These are phyloP conservation scores for Chloromyia formosa DNA, from an alignment of 2,888 invertebrate genomes.

Conservation along the genomic window DNA sequence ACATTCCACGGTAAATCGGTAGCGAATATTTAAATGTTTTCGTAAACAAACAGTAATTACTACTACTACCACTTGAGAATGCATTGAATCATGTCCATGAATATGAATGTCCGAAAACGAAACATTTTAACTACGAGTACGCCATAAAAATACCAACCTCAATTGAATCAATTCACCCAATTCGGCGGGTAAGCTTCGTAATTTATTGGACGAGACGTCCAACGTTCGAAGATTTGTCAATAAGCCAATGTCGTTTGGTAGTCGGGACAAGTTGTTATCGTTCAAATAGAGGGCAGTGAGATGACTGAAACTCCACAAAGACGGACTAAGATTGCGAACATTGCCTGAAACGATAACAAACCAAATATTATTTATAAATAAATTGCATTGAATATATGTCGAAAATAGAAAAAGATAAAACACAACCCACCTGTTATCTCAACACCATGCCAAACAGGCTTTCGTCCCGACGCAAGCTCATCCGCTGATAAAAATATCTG, in stretches of 20 bases:
- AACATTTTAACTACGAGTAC: no score
- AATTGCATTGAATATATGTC: background rate
- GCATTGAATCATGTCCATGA: no score
- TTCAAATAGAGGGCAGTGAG: conserved; percentile 95
- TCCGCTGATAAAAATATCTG: conserved; percentile 93
- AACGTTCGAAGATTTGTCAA: conserved; percentile 85
- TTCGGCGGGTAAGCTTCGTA: conserved; percentile 93
- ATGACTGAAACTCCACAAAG: conserved; percentile 90
- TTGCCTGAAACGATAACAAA: conserved; percentile 73
- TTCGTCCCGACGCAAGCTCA: conserved; percentile 91
- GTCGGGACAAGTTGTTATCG: conserved; percentile 90
- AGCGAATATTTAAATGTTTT: no score
- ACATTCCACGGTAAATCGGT: no score
- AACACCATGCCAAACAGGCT: conserved; percentile 91
- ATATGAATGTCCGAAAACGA: no score
- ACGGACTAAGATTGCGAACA: conserved; percentile 92
- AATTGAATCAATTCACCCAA: conserved; percentile 95
- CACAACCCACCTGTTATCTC: conserved; percentile 77
- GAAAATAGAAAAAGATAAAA: conserved; percentile 1
- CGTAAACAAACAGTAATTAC: no score
- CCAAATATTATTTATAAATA: conserved; percentile 1
- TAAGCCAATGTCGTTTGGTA: conserved; percentile 90
- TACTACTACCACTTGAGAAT: no score
- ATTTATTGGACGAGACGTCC: conserved; percentile 94
- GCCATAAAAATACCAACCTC: conserved; percentile 68